Base-by-base conservation (phyloP, 1,140 invertebrate genomes). In the Bursaphelenchus mucronatus region DNA sequence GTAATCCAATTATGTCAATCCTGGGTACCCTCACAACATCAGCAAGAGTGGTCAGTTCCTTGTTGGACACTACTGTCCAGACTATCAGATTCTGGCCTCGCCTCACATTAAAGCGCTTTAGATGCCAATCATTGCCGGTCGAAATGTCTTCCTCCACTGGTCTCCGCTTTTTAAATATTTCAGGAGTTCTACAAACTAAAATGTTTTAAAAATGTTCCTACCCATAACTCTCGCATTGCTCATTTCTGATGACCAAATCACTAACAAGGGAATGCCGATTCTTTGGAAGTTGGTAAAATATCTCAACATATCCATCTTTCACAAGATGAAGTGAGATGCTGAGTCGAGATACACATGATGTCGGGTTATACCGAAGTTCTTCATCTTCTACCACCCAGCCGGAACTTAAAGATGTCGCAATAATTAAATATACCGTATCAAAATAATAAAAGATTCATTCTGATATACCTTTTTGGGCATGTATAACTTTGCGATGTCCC, bases 1-100 rank as follows among this genome's bases (percentile, higher is more conserved):
- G 86, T 21, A 87, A 82, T 69, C 74, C 76, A 52, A 75, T 46
- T 40, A 79, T 64, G 62, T 79, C 77, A 56, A 79, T 74, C 30
- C 67, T 66, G 52, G 68, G 56, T 41, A 79, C 55, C 40, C 64
- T 62, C 54, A 79, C 75, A 0, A 79, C 61, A 45, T 79, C 76
- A 39, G 66, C 63, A 19, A 65, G 50, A 13, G 67, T 64, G 15
- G 68, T 67, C 46, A 67, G 50, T 43, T 64, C 75, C 3, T 55
- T 47, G 61, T 74, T 79, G 21, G 69, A 72, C 3, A 72, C 51
- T 1, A 80, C 67, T 39, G 72, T 81, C 79, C 79, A 79, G 6
- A 71, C 69, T 43, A 80, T 62, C 9, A 81, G 59, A 66, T 81
- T 81, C 51, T 74, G 69, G 21, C 77, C 75, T 30, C 41, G 61